Conservation (phyloP, 2,888 invertebrate genomes). For the Drosophila anomalata region DNA sequence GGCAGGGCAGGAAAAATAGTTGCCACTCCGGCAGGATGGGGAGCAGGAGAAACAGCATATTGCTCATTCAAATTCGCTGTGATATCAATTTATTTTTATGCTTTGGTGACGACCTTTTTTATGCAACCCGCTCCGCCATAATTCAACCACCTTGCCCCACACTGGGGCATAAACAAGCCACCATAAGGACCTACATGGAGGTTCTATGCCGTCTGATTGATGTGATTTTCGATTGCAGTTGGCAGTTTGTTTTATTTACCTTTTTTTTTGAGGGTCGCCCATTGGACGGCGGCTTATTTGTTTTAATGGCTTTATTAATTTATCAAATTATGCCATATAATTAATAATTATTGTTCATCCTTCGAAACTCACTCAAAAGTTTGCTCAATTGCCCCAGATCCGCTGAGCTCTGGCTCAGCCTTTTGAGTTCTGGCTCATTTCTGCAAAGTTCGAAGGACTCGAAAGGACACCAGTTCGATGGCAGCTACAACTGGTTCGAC, state of each 20-base stretch:
- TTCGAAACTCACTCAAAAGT: conserved; percentile 4
- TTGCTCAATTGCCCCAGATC: conserved; percentile 1
- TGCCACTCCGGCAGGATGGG: not conserved
- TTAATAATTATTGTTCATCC: conserved; percentile 41
- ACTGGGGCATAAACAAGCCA: conserved; percentile 18
- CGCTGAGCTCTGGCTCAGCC: not conserved
- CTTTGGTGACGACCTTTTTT: conserved; percentile 42
- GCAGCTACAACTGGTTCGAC: not conserved
- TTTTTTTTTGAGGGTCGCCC: conserved; percentile 11
- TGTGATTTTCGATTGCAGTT: conserved; percentile 56
- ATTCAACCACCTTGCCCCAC: not conserved
- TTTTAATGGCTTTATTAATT: conserved; percentile 51
- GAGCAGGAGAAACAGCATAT: conserved; percentile 35
- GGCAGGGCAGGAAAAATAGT: conserved; percentile 15
- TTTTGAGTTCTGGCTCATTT: conserved; percentile 10
- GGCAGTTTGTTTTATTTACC: conserved; percentile 50
- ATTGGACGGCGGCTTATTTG: conserved; percentile 10
- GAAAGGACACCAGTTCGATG: not conserved
- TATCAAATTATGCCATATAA: conserved; percentile 52
- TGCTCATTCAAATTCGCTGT: conserved; percentile 61
- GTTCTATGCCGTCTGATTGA: conserved; percentile 49
- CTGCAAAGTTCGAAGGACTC: conserved; percentile 26
- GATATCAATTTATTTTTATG: conserved; percentile 74
- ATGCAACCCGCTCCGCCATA: not conserved
- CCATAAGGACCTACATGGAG: not conserved